A percentile compares a stretch with the other conserved stretches of the same genome.
Conservation (phyloP, 1,140 invertebrate genomes). For the Macrobrachium nipponense region DNA sequence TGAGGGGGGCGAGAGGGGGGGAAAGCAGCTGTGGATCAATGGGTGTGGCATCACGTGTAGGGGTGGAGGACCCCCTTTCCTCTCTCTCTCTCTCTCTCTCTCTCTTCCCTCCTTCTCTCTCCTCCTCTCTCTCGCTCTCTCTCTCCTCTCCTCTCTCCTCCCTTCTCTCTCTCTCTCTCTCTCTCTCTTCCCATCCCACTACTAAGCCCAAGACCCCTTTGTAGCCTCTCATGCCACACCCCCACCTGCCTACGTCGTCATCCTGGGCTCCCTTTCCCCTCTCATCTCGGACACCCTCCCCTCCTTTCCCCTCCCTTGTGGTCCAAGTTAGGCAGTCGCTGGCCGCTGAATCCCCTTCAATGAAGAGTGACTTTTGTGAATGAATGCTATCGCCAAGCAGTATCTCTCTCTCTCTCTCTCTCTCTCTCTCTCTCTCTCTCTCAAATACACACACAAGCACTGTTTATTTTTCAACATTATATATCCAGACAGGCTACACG, state of each 20-base stretch:
- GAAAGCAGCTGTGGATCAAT: constrained; percentile 17
- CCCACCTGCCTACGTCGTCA: too few relatives aligned
- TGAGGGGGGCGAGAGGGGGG: neutral
- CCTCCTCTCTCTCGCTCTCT: neutral
- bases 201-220: neutral
- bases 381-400: neutral
- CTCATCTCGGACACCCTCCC: neutral
- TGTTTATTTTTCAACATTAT: too few relatives aligned
- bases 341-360: neutral
- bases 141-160: neutral
- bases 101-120: too few relatives aligned
- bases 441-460: neutral
- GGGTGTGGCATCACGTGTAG: neutral
- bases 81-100: constrained; percentile 26
- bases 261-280: neutral
- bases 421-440: neutral
- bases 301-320: neutral
- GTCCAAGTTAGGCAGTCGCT: neutral
- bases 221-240: neutral
- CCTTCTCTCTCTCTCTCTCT: neutral
- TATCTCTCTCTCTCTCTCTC: constrained; percentile 7
- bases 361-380: constrained; percentile 12
- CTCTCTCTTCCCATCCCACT: constrained; percentile 5
- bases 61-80: neutral
- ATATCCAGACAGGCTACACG: too few relatives aligned